Percentiles rank a stretch among this genome's conserved stretches.
Evolutionary conservation across 2,113 vertebrate genomes (phyloP).

Genomic region (Mustela nigripes): DNA sequence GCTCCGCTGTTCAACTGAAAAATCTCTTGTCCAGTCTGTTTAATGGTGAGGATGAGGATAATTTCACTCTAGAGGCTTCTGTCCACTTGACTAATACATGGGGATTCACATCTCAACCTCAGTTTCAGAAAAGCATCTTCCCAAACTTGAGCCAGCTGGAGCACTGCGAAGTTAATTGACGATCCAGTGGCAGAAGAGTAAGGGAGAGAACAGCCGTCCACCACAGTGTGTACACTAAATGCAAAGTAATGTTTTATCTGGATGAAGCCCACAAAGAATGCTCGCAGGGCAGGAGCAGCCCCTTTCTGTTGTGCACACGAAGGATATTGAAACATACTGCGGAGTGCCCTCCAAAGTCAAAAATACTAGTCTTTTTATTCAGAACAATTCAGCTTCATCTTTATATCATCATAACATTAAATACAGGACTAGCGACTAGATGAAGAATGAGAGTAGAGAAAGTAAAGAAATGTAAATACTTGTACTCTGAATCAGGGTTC

Average conservation of each 20-base stretch:
- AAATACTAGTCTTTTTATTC: neutral
- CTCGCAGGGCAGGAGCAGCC: neutral
- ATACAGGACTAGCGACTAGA: neutral
- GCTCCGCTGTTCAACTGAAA: conserved; percentile 48
- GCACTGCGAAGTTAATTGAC: neutral
- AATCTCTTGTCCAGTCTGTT: conserved; percentile 34
- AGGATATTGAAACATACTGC: neutral
- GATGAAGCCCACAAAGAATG: neutral
- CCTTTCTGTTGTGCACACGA: neutral
- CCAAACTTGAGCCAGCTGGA: neutral
- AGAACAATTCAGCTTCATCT: neutral
- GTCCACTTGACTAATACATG: conserved; percentile 51
- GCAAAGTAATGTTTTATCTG: conserved; percentile 50
- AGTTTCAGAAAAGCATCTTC: neutral
- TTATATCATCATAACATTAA: neutral
- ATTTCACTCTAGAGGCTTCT: conserved; percentile 69
- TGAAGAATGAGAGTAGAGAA: neutral
- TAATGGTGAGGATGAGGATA: conserved; percentile 16
- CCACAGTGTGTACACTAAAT: neutral
- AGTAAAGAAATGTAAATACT: neutral
- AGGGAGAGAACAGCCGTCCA: neutral
- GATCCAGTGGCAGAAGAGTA: neutral
- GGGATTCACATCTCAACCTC: neutral
- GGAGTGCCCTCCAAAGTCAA: neutral
- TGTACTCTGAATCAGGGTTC: neutral